These are phyloP conservation scores for Sisyra terminalis DNA, from an alignment of 2,888 invertebrate genomes.

Conservation along the genomic window DNA sequence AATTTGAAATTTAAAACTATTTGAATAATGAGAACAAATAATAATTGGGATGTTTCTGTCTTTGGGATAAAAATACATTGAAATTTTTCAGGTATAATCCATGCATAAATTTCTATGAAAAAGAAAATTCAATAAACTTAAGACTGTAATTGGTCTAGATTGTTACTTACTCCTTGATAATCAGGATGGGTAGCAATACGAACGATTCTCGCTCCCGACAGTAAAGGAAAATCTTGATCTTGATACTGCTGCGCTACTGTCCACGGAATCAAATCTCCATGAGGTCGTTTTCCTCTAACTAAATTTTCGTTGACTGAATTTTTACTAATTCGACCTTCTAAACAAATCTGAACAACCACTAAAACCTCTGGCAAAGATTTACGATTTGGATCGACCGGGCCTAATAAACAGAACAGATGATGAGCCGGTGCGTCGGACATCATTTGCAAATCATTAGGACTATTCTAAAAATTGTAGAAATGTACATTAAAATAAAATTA, in stretches of 20 bases:
- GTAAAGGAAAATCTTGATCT: conserved; percentile 80
- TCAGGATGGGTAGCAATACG: conserved; percentile 97
- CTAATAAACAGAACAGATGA: conserved; percentile 85
- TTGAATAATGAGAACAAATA: no score
- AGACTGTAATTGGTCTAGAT: no score
- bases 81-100: no score
- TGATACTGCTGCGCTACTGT: conserved; percentile 93
- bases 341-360: conserved; percentile 75
- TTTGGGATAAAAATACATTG: no score
- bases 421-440: conserved; percentile 98
- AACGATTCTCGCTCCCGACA: conserved; percentile 82
- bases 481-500: conserved; percentile 5
- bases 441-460: conserved; percentile 96
- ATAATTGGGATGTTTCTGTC: no score
- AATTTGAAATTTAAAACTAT: no score
- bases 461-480: conserved; percentile 61
- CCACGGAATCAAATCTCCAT: conserved; percentile 98
- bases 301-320: conserved; percentile 60
- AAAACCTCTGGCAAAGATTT: conserved; percentile 76
- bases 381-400: conserved; percentile 59
- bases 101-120: no score
- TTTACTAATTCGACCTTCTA: conserved; percentile 59
- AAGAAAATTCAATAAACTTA: no score
- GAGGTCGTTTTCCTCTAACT: conserved; percentile 73
- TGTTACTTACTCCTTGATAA: conserved; percentile 67